Evolutionary conservation across 2,888 invertebrate species (phyloP).

Genomic region (Heterodera filipjevi): DNA sequence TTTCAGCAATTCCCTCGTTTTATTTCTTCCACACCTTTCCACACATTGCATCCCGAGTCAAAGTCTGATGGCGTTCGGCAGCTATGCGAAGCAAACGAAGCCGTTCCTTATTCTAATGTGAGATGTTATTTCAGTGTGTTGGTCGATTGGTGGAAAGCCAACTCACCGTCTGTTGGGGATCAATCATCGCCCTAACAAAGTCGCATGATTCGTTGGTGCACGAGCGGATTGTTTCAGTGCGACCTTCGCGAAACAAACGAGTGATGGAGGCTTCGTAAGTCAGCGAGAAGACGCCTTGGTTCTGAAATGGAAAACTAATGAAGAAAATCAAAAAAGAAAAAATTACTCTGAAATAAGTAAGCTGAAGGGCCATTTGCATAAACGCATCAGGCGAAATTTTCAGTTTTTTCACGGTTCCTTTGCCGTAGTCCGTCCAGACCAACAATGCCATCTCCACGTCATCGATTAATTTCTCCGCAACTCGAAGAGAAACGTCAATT

Average conservation of each 20-base stretch:
- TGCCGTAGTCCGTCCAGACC: conserved; percentile 82
- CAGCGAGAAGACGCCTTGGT: conserved; percentile 86
- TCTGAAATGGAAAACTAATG: conserved; percentile 72
- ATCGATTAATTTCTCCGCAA: conserved; percentile 78
- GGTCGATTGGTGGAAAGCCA: no score
- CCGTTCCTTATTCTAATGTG: conserved; percentile 61
- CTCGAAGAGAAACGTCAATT: conserved; percentile 52
- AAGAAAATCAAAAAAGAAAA: no score
- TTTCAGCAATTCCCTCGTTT: background rate
- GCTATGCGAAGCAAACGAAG: conserved; percentile 65
- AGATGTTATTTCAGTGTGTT: no score
- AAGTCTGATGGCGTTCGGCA: conserved; percentile 77
- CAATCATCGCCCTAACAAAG: conserved; percentile 90
- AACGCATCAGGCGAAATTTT: conserved; percentile 92
- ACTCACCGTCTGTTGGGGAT: conserved; percentile 65
- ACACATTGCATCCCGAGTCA: conserved; percentile 95
- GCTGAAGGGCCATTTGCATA: conserved; percentile 91
- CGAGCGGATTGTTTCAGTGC: conserved; percentile 90
- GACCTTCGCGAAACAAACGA: conserved; percentile 88
- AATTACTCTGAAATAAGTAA: conserved; percentile 83
- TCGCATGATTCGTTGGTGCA: conserved; percentile 90
- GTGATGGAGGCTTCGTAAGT: conserved; percentile 99
- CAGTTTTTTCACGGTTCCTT: conserved; percentile 85
- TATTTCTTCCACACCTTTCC: conserved; percentile 90
- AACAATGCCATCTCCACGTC: conserved; percentile 89